Conservation (phyloP, 2,797 vertebrate genomes). For the Pseudocheirus occidentalis region DNA sequence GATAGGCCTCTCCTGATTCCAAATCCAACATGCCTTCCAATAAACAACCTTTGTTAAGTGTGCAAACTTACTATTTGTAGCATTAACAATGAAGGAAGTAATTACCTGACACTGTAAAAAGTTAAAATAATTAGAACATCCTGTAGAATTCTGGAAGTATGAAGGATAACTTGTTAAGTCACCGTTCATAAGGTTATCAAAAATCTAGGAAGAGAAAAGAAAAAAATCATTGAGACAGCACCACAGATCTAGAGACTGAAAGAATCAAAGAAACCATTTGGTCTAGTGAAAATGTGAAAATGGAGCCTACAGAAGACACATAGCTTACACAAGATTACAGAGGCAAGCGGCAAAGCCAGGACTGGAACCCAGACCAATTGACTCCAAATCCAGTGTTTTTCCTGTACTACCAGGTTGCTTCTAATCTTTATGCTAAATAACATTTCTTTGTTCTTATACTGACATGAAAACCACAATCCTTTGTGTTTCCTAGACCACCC, state of each 20-base stretch:
- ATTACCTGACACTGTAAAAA: conserved; percentile 88
- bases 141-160: conserved; percentile 89
- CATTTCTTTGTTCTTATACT: neutral
- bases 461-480: neutral
- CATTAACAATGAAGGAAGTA: conserved; percentile 18
- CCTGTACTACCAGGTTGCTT: neutral
- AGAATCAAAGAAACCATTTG: neutral
- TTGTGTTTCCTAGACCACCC: neutral
- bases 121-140: conserved; percentile 90
- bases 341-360: neutral
- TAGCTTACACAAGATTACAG: neutral
- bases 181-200: conserved; percentile 88
- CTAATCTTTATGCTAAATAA: neutral
- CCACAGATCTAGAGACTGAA: neutral
- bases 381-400: neutral
- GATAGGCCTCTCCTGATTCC: neutral
- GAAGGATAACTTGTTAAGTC: conserved; percentile 84
- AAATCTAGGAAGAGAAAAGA: conserved; percentile 82
- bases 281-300: neutral
- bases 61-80: neutral
- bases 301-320: neutral
- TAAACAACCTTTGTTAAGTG: conserved; percentile 24
- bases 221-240: neutral
- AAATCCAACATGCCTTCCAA: neutral
- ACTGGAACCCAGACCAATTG: neutral